A percentile compares a stretch with the other conserved stretches of the same genome.
phyloP scores from a whole-genome alignment of 2,797 vertebrate genomes.

The Chelon auratus region DNA sequence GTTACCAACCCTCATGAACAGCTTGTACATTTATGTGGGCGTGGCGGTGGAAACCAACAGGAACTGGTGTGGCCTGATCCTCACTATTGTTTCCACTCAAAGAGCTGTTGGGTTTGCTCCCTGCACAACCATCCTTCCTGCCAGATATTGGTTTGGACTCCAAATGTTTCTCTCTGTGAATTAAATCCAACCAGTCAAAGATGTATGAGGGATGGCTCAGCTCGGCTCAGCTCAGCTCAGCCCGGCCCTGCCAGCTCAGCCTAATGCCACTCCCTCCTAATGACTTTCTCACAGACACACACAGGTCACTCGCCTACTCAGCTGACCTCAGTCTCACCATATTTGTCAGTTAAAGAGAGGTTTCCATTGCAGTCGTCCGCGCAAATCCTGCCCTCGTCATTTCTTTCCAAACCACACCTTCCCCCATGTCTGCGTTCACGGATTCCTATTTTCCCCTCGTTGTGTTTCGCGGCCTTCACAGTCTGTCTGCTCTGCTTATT shows the following conservation, averaged over 20 bases:
- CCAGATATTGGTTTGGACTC: slow-evolving; percentile 62
- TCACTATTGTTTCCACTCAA: slow-evolving; percentile 66
- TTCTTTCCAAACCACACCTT: slow-evolving; percentile 70
- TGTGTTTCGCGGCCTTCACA: slow-evolving; percentile 48
- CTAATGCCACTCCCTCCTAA: slow-evolving; percentile 59
- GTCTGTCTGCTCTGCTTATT: slow-evolving; percentile 67
- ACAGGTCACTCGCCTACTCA: slow-evolving; percentile 44
- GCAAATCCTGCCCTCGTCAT: slow-evolving; percentile 32
- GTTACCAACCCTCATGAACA: slow-evolving; percentile 5
- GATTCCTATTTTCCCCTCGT: slow-evolving; percentile 48
- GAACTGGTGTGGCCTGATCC: slow-evolving; percentile 58
- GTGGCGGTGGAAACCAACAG: slow-evolving; percentile 39
- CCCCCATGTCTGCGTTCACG: slow-evolving; percentile 48
- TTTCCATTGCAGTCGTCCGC: slow-evolving; percentile 59
- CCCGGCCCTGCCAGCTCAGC: slow-evolving; percentile 42
- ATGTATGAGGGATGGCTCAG: slow-evolving; percentile 41
- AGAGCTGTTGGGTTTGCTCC: slow-evolving; percentile 54
- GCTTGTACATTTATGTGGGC: slow-evolving; percentile 45
- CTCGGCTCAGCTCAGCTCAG: slow-evolving; percentile 23
- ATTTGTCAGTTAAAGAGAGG: slow-evolving; percentile 60
- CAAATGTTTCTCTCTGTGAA: slow-evolving; percentile 46
- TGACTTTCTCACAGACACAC: slow-evolving; percentile 65
- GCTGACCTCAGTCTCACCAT: slow-evolving; percentile 59
- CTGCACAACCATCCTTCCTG: slow-evolving; percentile 51
- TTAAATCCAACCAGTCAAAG: slow-evolving; percentile 44